phyloP scores from a whole-genome alignment of 2,888 invertebrate species.

The Cynaeus angustus region DNA sequence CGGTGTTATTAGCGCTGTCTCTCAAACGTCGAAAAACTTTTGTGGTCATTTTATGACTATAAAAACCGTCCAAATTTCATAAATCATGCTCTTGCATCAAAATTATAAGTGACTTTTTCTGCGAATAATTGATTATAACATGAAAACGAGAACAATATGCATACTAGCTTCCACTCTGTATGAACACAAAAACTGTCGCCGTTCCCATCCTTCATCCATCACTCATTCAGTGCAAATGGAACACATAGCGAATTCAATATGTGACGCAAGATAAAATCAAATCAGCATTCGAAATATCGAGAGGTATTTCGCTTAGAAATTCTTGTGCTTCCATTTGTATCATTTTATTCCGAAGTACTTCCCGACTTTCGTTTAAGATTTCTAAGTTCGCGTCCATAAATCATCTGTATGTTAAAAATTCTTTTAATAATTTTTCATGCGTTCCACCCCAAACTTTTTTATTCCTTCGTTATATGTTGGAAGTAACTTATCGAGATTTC shows the following conservation, averaged over 20 bases:
- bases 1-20: no score
- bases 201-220: constrained; percentile 47
- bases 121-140: constrained; percentile 23
- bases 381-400: constrained; percentile 57
- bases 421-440: constrained; percentile 62
- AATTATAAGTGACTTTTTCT: constrained; percentile 6
- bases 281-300: constrained; percentile 57
- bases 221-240: constrained; percentile 52
- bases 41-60: background rate
- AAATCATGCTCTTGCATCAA: background rate
- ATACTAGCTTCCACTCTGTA: constrained; percentile 12
- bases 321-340: constrained; percentile 57
- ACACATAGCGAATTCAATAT: constrained; percentile 54
- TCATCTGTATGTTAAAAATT: constrained; percentile 57
- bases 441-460: background rate
- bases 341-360: constrained; percentile 58
- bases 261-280: constrained; percentile 58
- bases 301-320: constrained; percentile 56
- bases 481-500: background rate
- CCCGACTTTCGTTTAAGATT: constrained; percentile 56
- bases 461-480: background rate
- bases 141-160: constrained; percentile 4
- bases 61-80: background rate
- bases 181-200: constrained; percentile 32
- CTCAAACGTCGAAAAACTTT: no score